Evolutionary conservation across 2,797 vertebrate species (phyloP).

Genomic region (Malacoraja senta): DNA sequence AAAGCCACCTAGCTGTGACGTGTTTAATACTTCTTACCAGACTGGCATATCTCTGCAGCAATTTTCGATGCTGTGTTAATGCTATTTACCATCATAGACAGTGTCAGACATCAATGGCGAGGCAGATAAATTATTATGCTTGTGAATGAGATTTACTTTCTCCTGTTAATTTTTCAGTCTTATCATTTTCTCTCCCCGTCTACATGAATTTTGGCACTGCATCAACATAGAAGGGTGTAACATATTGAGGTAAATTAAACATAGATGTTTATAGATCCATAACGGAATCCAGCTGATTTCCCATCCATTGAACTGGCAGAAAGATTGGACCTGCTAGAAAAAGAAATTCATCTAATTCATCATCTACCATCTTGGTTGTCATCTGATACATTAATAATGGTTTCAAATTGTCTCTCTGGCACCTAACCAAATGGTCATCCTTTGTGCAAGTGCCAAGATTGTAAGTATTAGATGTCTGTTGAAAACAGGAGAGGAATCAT

Average conservation of each 20-base stretch:
- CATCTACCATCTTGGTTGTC: not conserved
- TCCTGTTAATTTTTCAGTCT: not conserved
- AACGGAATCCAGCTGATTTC: not conserved
- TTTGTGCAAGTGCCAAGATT: not conserved
- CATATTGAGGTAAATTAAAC: not conserved
- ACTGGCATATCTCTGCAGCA: not conserved
- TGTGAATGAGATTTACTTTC: not conserved
- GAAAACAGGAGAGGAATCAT: not conserved
- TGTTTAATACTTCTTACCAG: not conserved
- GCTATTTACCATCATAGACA: not conserved
- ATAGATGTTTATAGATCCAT: not conserved
- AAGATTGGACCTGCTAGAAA: not conserved
- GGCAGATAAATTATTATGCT: not conserved
- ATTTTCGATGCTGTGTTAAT: not conserved
- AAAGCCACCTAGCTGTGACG: not conserved
- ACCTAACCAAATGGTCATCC: not conserved
- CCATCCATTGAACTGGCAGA: not conserved
- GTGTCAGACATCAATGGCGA: no score
- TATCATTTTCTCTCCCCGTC: not conserved
- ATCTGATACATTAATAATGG: not conserved
- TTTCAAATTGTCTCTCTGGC: not conserved
- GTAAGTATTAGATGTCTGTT: not conserved
- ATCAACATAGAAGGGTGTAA: not conserved
- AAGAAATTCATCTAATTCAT: not conserved
- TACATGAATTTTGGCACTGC: not conserved